phyloP scores from a whole-genome alignment of 2,113 vertebrate species.

The Stigmatopora argus region DNA sequence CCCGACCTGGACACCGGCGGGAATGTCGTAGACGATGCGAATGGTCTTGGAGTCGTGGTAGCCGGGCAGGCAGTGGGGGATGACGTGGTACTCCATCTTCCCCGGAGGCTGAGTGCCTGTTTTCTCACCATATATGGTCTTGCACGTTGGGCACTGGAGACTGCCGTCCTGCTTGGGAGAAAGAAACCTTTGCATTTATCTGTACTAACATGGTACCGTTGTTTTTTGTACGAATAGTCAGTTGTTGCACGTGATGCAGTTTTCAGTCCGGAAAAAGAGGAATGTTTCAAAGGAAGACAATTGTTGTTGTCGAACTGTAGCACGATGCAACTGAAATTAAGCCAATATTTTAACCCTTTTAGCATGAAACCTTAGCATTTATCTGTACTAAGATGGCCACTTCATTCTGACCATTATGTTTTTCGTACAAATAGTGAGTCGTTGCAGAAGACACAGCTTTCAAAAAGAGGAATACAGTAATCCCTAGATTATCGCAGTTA shows the following conservation, averaged over 20 bases:
- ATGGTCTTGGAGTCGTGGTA: constrained; percentile 85
- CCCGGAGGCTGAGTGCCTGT: constrained; percentile 91
- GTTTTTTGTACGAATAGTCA: neutral
- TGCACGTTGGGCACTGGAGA: constrained; percentile 94
- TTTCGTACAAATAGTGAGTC: too few species aligned
- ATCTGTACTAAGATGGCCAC: too few species aligned
- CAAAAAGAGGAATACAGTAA: too few species aligned
- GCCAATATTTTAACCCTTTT: neutral
- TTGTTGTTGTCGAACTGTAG: neutral
- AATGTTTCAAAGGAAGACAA: neutral
- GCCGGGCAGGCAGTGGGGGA: constrained; percentile 90
- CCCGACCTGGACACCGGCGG: constrained; percentile 87
- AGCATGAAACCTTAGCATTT: neutral
- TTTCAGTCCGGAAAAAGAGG: neutral
- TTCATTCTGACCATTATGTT: too few species aligned
- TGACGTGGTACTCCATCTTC: constrained; percentile 97
- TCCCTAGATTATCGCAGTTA: too few species aligned
- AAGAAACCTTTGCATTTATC: neutral
- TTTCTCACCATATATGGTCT: constrained; percentile 96
- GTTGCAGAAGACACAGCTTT: too few species aligned
- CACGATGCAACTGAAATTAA: neutral
- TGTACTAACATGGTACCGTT: neutral
- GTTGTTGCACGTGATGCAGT: neutral
- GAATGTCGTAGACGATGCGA: constrained; percentile 93
- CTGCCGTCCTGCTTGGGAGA: constrained; percentile 81